A percentile compares a stretch with the other conserved stretches of the same genome.
Evolutionary conservation across 2,797 vertebrate species (phyloP).

Genomic region (Macropus fuliginosus): DNA sequence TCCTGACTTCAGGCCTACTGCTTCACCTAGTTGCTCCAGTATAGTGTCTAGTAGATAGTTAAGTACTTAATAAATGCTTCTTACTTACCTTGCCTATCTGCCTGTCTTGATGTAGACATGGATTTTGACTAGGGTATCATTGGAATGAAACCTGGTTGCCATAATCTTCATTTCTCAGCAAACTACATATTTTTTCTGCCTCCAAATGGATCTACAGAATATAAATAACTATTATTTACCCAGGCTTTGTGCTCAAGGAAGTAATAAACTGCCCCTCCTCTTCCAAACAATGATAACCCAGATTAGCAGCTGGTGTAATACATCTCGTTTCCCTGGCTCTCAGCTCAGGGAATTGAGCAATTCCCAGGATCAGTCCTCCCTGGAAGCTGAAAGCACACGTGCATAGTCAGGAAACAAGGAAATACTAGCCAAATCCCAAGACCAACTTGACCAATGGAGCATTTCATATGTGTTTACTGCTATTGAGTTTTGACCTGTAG

Average conservation of each 20-base stretch:
- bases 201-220: constrained; percentile 10
- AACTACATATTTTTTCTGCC: not conserved
- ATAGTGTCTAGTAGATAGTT: not conserved
- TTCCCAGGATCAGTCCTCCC: constrained; percentile 9
- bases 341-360: not conserved
- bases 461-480: constrained; percentile 30
- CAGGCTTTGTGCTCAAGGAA: constrained; percentile 34
- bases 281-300: constrained; percentile 56
- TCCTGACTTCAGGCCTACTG: not conserved
- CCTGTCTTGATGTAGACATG: not conserved
- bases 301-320: constrained; percentile 37
- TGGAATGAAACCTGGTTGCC: not conserved
- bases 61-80: not conserved
- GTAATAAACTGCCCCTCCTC: constrained; percentile 61
- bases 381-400: constrained; percentile 11
- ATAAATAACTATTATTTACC: constrained; percentile 52
- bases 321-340: not conserved
- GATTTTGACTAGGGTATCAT: not conserved
- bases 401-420: not conserved
- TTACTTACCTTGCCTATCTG: not conserved
- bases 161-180: not conserved
- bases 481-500: constrained; percentile 44
- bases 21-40: not conserved
- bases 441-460: not conserved
- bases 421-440: not conserved